Base-by-base conservation (phyloP, 1,140 invertebrate genomes). In the Caenorhabditis remanei region DNA sequence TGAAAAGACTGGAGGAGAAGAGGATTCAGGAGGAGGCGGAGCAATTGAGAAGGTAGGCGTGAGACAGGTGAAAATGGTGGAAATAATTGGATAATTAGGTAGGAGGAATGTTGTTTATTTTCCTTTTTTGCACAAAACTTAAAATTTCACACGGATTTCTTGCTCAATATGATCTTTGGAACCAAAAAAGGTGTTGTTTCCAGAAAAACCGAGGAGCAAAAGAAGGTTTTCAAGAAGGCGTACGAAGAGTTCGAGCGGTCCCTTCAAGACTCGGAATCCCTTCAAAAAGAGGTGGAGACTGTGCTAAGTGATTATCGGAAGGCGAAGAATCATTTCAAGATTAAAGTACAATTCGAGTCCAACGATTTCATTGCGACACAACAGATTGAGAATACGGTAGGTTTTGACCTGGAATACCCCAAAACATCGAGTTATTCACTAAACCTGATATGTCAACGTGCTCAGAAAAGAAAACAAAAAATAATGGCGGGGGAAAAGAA, bases 321-420 rank as follows among this genome's bases (percentile, higher is more conserved):
- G n/a, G 50, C 46, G 46, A 79, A 24, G 24, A 79, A 79, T 79
- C 7, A 11, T 0, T 53, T 79, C 2, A 79, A 43, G 24, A 13
- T 50, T 14, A 40, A 79, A 24, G 21, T 79, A 16, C 16, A 24
- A 4, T 46, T n/a, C 13, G 40, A 79, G 9, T 50, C 71, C 3
- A 50, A 50, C 21, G 71, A 79, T 11, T 19, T 79, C 13, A 79
- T 79, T 79, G 46, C 50, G 41, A 79, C 71, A 79, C 71, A 79
- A 24, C 46, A 79, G 13, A 46, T 53, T 14, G 71, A 79, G 21
- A 79, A 79, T 13, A 53, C 71, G 71, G 71, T 79, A n/a, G 24
- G 56, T 1, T 58, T 19, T 58, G 16, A n/a, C n/a, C n/a, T n/a
- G n/a, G n/a, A n/a, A n/a, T n/a, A n/a, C n/a, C n/a, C n/a, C n/a